Evolutionary conservation across 2,888 invertebrate genomes (phyloP), one percentile per base, ranked within the genome.

Genomic region (Drosophila yooni): DNA sequence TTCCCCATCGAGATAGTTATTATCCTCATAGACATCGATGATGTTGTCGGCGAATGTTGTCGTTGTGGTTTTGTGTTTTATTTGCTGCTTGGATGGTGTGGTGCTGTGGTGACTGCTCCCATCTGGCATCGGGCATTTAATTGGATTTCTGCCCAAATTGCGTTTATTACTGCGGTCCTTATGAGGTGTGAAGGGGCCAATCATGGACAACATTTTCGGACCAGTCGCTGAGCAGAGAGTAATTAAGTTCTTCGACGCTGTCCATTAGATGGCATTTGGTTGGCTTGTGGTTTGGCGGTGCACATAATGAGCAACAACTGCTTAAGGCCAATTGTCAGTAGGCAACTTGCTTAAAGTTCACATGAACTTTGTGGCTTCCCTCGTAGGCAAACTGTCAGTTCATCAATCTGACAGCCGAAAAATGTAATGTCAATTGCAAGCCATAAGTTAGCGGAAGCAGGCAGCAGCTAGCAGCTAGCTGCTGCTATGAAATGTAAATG

Each of bases 101-200:
- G 43, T 11, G 38, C 50, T 29, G 11, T 50, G 54, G 40, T 60
- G 43, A 50, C 31, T 34, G 38, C 62, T 64, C 57, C 65, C 79
- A 66, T 63, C 70, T 73, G 60, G 75, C 68, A 64, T 43, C 67
- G 43, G 79, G 74, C 81, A 88, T 82, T 89, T 88, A 88, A 88
- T 88, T 88, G 87, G 87, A 88, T 88, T 88, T 88, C 77, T 89
- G 87, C 82, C 89, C 79, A 87, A 87, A 89, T 86, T 88, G 84
- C 87, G 87, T 84, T 84, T 87, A 87, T 84, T 87, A 82, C 75
- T 87, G 89, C 79, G 84, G 74, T 75, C 82, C 79, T 89, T 84
- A 89, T 87, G 86, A 87, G 87, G 87, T 87, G 89, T 79, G 84
- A 87, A 89, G 85, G 79, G 75, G 83, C 82, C 82, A 88, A 85